Percentiles rank a stretch among this genome's conserved stretches.
Evolutionary conservation across 2,888 invertebrate species (phyloP).

Genomic region (Gymnoscelis rufifasciata): DNA sequence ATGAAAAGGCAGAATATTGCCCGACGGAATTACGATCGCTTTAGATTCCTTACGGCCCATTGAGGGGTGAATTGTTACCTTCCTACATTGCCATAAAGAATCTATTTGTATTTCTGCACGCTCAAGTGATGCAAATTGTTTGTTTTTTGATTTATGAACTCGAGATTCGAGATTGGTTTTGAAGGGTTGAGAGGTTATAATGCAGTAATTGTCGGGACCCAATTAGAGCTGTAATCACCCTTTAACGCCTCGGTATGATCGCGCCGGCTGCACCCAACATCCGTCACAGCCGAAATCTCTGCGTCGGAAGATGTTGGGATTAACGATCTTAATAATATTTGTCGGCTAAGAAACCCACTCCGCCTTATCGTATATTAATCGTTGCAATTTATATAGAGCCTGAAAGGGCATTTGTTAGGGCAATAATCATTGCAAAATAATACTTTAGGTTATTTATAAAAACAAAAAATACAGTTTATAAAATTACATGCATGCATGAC

Average conservation of each 20-base stretch:
- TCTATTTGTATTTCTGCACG: conserved; percentile 66
- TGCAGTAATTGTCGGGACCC: conserved; percentile 1
- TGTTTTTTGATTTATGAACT: conserved; percentile 33
- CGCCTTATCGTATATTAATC: conserved; percentile 71
- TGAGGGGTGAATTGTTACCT: conserved; percentile 75
- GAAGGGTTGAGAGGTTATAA: not conserved
- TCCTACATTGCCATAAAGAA: conserved; percentile 70
- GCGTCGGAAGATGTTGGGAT: conserved; percentile 66
- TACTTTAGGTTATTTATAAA: not conserved
- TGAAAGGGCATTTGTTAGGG: conserved; percentile 75
- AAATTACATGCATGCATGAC: too few relatives aligned
- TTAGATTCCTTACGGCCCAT: conserved; percentile 73
- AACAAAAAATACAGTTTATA: too few relatives aligned
- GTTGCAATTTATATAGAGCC: conserved; percentile 75
- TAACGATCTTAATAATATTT: conserved; percentile 78
- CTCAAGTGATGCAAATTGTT: conserved; percentile 53
- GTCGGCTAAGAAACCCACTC: conserved; percentile 69
- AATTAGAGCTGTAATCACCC: conserved; percentile 11
- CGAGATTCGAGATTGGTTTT: conserved; percentile 13
- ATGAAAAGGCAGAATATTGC: conserved; percentile 76
- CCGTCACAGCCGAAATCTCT: conserved; percentile 42
- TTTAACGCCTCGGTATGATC: conserved; percentile 7
- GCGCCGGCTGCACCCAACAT: conserved; percentile 48
- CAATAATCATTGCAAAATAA: conserved; percentile 30
- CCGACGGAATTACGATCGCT: conserved; percentile 76